A percentile compares a stretch with the other conserved stretches of the same genome.
phyloP scores from a whole-genome alignment of 2,888 invertebrate species.

The Caenorhabditis wallacei region DNA sequence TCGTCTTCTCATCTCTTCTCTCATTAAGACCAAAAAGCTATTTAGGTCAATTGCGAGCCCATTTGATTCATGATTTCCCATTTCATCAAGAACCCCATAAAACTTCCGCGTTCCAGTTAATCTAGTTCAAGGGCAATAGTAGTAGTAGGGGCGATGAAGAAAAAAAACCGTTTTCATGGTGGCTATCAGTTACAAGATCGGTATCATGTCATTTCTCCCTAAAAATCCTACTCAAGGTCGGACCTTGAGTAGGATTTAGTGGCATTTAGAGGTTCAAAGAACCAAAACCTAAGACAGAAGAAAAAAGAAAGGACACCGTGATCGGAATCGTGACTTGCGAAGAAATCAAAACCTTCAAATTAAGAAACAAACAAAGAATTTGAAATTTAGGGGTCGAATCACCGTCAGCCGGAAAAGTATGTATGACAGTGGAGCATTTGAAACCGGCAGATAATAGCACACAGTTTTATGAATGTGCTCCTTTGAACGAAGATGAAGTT shows the following conservation, averaged over 20 bases:
- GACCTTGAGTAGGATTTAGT: conserved; percentile 33
- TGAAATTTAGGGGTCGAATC: conserved; percentile 42
- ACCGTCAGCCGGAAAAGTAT: conserved; percentile 68
- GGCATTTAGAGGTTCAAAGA: conserved; percentile 61
- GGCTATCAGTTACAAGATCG: conserved; percentile 58
- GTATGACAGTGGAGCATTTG: conserved; percentile 81
- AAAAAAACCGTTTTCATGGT: conserved; percentile 55
- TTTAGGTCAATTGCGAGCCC: conserved; percentile 35
- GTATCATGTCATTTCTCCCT: conserved; percentile 46
- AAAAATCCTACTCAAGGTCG: conserved; percentile 58
- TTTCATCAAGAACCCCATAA: conserved; percentile 2
- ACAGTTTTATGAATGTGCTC: conserved; percentile 78
- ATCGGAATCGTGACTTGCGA: conserved; percentile 16
- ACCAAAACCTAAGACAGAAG: conserved; percentile 57
- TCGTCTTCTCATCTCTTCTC: background rate
- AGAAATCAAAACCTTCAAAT: conserved; percentile 2
- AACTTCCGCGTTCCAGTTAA: conserved; percentile 55
- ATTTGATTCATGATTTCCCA: conserved; percentile 24
- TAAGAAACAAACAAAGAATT: background rate
- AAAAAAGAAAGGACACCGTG: conserved; percentile 49
- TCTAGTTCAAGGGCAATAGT: conserved; percentile 61
- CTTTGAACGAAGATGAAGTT: conserved; percentile 79
- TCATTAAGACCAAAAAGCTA: conserved; percentile 31
- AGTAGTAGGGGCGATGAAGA: conserved; percentile 21
- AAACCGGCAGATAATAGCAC: conserved; percentile 72